Evolutionary conservation across 2,113 vertebrate genomes (phyloP).

Genomic region (Chaetura pelagica): DNA sequence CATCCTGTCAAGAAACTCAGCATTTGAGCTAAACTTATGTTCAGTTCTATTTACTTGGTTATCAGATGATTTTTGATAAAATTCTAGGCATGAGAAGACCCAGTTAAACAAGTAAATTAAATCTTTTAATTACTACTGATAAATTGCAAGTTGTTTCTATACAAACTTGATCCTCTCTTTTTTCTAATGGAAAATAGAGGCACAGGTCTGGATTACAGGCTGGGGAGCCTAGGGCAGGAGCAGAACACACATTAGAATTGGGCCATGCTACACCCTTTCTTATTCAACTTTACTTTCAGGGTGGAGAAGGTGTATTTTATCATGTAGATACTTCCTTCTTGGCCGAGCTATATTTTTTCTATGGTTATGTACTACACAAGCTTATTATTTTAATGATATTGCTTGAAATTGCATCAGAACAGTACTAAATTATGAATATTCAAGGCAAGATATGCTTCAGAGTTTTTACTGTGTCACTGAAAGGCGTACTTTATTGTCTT

Average conservation of each 20-base stretch:
- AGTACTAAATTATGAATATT: not conserved
- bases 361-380: not conserved
- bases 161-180: not conserved
- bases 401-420: not conserved
- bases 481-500: not conserved
- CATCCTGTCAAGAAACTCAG: accelerated
- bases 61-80: not conserved
- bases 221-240: not conserved
- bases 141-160: not conserved
- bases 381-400: not conserved
- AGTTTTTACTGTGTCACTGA: not conserved
- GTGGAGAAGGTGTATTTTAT: not conserved
- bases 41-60: not conserved
- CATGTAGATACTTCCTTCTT: not conserved
- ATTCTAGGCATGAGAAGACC: not conserved
- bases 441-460: not conserved
- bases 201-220: not conserved
- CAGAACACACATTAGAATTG: not conserved
- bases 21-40: not conserved
- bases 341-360: not conserved
- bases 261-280: not conserved
- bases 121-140: not conserved
- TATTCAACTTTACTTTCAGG: slow-evolving; percentile 30
- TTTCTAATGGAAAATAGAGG: not conserved
- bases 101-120: not conserved